A percentile compares a stretch with the other conserved stretches of the same genome.
Conservation (phyloP, 2,888 invertebrate species). For the Gonocerus acuteangulatus region DNA sequence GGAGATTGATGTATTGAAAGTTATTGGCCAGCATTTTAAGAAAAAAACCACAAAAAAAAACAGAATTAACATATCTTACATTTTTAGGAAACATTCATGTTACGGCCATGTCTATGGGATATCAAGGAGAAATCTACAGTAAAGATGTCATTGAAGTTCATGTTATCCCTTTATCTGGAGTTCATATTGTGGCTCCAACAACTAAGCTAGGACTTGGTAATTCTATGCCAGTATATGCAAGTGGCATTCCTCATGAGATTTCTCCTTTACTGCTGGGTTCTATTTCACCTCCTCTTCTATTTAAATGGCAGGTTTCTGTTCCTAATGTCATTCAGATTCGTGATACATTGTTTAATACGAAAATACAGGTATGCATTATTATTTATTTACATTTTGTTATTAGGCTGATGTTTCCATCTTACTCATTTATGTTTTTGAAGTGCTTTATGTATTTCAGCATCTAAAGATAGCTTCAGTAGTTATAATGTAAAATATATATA, state of each 20-base stretch:
- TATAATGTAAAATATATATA: neutral
- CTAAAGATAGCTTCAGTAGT: too few relatives aligned
- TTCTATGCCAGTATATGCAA: constrained; percentile 63
- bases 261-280: constrained; percentile 68
- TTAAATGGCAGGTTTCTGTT: constrained; percentile 60
- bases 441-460: too few relatives aligned
- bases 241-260: constrained; percentile 58
- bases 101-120: constrained; percentile 56
- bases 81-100: constrained; percentile 46
- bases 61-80: too few relatives aligned
- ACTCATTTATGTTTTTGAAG: too few relatives aligned
- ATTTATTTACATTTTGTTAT: too few relatives aligned
- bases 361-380: constrained; percentile 35
- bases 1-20: too few relatives aligned
- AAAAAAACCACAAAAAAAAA: too few relatives aligned
- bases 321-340: constrained; percentile 53
- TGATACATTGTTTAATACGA: constrained; percentile 48
- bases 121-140: constrained; percentile 47
- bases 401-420: too few relatives aligned
- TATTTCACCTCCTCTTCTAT: constrained; percentile 54
- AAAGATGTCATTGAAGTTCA: constrained; percentile 60
- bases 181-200: constrained; percentile 62
- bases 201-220: constrained; percentile 60
- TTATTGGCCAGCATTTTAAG: too few relatives aligned
- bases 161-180: constrained; percentile 58